Evolutionary conservation across 2,888 invertebrate species (phyloP), one percentile per base, ranked within the genome.

Genomic region (Drosophila testacea): DNA sequence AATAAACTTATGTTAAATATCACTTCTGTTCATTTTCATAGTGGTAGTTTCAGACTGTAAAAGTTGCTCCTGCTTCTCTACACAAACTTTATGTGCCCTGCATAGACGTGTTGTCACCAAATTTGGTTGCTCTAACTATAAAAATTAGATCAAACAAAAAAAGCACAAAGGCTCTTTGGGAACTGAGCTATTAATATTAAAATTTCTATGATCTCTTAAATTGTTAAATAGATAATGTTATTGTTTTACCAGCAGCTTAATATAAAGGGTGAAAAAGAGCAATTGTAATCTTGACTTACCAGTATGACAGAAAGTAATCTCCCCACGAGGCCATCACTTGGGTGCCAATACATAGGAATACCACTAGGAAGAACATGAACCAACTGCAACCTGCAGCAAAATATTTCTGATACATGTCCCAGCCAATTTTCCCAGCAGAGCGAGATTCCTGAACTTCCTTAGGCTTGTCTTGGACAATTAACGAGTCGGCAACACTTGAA

Each of bases 241-340:
- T 22, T 22, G 22, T 38, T 38, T 0, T 13, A 13, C 7, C 13
- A 39, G 13, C 13, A 13, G n/a, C n/a, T 39, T n/a, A 11, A 44
- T 4, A 39, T 9, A 11, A 32, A 7, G 4, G 9, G 7, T 22
- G 22, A 32, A 34, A 34, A 13, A 7, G 10, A 6, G 11, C 5
- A 10, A 28, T 13, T 28, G 6, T 6, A 10, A 2, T 13, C 7
- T 11, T n/a, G 7, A 73, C 90, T 81, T 69, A 62, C 97, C 96
- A 97, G 89, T 94, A 95, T 13, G 96, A 95, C 9, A 97, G 94
- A 93, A 96, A 97, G 92, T 95, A 96, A 91, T 97, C 97, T 1
- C 95, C 94, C 7, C 94, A 95, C 27, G 96, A 97, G 0, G 95
- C 96, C 34, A 95, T 92, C 10, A 95, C 80, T 92, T 97, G 97